phyloP scores from a whole-genome alignment of 2,797 vertebrate genomes.

The Pipistrellus nathusii region DNA sequence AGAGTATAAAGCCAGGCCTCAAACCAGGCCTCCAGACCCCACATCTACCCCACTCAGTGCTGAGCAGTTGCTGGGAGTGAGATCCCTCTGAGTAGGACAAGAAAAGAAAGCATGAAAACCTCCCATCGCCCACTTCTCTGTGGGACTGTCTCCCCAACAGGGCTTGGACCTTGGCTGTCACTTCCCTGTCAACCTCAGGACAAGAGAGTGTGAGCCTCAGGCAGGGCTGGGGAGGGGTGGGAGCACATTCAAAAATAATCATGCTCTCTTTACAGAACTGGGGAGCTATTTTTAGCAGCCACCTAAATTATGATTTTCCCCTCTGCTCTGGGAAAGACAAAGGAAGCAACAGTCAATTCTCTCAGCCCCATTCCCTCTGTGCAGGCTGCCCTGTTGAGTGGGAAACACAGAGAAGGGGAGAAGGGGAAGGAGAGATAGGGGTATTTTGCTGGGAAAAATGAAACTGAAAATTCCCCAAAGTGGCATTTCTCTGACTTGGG shows the following conservation, averaged over 20 bases:
- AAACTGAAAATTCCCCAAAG: neutral
- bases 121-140: neutral
- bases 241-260: conserved; percentile 38
- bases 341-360: conserved; percentile 52
- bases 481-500: neutral
- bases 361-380: neutral
- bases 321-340: conserved; percentile 63
- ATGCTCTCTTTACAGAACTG: conserved; percentile 39
- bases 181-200: neutral
- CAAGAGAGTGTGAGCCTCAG: neutral
- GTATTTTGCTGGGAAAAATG: neutral
- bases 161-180: rapidly evolving
- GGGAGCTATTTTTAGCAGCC: conserved; percentile 69
- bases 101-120: neutral
- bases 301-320: conserved; percentile 53
- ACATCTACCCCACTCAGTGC: rapidly evolving
- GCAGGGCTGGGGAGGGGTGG: neutral
- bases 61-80: neutral
- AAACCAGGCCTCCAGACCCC: neutral
- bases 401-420: neutral
- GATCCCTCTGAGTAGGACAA: neutral
- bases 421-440: neutral
- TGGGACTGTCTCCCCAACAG: neutral
- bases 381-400: neutral
- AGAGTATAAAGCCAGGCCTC: neutral